Evolutionary conservation across 1,140 invertebrate species (phyloP), one percentile per base, ranked within the genome.

Genomic region (Orius laevigatus): DNA sequence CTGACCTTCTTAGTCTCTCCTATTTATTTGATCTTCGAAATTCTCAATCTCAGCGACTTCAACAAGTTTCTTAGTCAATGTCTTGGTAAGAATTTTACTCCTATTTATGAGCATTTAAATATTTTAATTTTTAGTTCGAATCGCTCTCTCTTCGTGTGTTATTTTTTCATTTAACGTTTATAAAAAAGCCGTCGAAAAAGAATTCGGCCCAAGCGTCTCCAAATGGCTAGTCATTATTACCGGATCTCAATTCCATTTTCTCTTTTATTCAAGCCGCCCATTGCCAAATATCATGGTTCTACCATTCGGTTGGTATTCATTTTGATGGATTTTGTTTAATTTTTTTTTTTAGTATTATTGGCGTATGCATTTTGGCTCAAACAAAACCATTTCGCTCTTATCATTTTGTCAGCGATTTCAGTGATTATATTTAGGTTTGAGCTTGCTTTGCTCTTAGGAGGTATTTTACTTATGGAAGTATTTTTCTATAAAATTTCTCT

Each of bases 281-380:
- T 71, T 99, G 53, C 95, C 96, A 53, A 99, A 99, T 68, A 92
- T 86, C 35, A 87, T 98, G 73, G 91, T 86, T 31, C 63, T 98
- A 55, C 81, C 84, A 50, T 66, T 94, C 63, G 91, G 91, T 94
- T 75, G 74, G 65, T 59, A 41, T 36, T 49, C 35, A 46, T 25
- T 44, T 5, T 40, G 39, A 1, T 19, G n/a, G n/a, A n/a, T 49
- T 41, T 19, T 50, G 42, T 56, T 39, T 53, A n/a, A n/a, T 53
- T 44, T 53, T 55, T 55, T 61, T 61, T 50, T 86, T 56, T 65
- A 95, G 93, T 93, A 33, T 66, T 97, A 40, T 65, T 90, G 57
- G 86, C 91, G 16, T 71, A 89, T 59, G 74, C 79, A 57, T 81
- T 73, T 61, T 96, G 91, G 90, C 57, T 98, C 34, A 74, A 76